phyloP scores from a whole-genome alignment of 2,888 invertebrate genomes.

The Apodemia mormo region DNA sequence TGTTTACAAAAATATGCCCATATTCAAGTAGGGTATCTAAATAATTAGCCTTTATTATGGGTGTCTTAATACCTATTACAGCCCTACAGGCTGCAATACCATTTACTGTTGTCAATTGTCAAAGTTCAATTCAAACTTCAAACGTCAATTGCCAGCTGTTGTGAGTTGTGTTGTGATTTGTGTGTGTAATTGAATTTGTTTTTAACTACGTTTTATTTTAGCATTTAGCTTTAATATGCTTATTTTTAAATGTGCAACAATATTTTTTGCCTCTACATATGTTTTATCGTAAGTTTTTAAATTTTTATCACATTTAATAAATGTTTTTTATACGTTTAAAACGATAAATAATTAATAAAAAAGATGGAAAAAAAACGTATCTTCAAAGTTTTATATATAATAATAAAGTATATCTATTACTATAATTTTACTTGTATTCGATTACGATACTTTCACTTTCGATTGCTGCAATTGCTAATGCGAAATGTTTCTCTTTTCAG shows the following conservation, averaged over 20 bases:
- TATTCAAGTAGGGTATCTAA: too few relatives aligned
- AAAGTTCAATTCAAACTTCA: neutral
- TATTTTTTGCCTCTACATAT: slow-evolving; percentile 64
- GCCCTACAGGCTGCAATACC: too few relatives aligned
- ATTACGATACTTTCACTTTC: slow-evolving; percentile 42
- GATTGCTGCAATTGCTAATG: slow-evolving; percentile 21
- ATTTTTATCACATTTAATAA: slow-evolving; percentile 1
- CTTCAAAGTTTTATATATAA: neutral
- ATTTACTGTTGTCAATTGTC: neutral
- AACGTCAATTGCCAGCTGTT: slow-evolving; percentile 26
- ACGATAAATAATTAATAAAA: neutral
- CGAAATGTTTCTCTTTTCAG: slow-evolving; percentile 53
- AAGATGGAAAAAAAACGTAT: neutral
- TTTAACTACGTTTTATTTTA: slow-evolving; percentile 31
- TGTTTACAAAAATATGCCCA: too few relatives aligned
- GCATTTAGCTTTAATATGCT: slow-evolving; percentile 57
- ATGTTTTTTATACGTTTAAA: neutral
- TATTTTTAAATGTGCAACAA: slow-evolving; percentile 67
- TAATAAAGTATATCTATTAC: neutral
- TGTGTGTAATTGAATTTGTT: slow-evolving; percentile 34
- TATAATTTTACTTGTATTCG: slow-evolving; percentile 1
- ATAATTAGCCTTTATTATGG: too few relatives aligned
- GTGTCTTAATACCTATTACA: too few relatives aligned
- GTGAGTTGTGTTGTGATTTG: slow-evolving; percentile 34
- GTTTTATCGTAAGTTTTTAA: slow-evolving; percentile 65